Percentiles rank a stretch among this genome's conserved stretches.
Conservation (phyloP, 2,797 vertebrate genomes). For the Aldrovandia affinis region DNA sequence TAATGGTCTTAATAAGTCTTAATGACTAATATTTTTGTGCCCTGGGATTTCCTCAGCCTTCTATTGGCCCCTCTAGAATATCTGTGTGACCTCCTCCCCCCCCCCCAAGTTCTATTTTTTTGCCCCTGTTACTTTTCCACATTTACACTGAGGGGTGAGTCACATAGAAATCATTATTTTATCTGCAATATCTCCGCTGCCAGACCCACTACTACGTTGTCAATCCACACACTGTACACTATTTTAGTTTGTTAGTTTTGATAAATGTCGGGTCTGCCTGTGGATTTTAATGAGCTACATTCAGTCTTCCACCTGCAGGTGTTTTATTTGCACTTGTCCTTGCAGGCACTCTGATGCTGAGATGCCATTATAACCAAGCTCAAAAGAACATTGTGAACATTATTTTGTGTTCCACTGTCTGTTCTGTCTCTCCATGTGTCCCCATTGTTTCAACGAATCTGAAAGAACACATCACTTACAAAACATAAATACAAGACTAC, state of each 20-base stretch:
- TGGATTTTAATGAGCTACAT: not conserved
- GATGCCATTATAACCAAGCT: not conserved
- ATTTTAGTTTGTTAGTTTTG: not conserved
- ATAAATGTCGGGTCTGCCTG: not conserved
- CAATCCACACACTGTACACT: not conserved
- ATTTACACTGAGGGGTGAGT: not conserved
- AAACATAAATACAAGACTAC: constrained; percentile 14
- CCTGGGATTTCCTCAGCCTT: not conserved
- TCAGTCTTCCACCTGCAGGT: not conserved
- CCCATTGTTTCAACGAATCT: constrained; percentile 31
- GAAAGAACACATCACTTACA: too few relatives aligned
- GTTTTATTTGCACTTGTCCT: not conserved
- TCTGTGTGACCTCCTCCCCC: not conserved
- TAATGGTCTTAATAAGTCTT: too few relatives aligned
- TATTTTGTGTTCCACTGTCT: constrained; percentile 20
- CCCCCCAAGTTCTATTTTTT: not conserved
- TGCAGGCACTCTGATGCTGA: not conserved
- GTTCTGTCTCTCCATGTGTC: not conserved
- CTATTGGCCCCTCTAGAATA: not conserved
- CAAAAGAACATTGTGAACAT: too few relatives aligned
- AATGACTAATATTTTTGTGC: not conserved
- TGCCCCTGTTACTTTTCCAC: not conserved
- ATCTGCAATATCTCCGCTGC: not conserved
- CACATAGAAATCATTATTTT: too few relatives aligned
- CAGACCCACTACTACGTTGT: not conserved